Percentiles rank a stretch among this genome's conserved stretches.
These are phyloP conservation scores for Drosophila cardini DNA, from an alignment of 1,140 invertebrate genomes.

Conservation along the genomic window DNA sequence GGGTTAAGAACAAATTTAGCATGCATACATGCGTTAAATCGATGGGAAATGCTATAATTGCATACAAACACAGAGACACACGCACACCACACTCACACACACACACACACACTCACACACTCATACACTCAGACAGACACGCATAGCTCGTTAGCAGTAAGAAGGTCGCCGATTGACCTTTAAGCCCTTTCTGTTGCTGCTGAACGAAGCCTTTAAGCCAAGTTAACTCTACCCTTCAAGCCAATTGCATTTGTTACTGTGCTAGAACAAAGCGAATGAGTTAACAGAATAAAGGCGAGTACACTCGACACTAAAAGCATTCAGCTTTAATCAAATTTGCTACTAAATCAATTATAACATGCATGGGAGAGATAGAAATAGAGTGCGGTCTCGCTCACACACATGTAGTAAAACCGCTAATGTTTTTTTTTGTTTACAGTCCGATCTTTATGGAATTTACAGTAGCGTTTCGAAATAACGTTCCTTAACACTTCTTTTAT, in stretches of 20 bases:
- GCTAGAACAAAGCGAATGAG: conserved; percentile 61
- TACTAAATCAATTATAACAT: too few species aligned
- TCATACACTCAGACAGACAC: conserved; percentile 31
- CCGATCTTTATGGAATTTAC: too few species aligned
- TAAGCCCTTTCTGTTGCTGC: conserved; percentile 41
- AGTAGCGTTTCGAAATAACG: too few species aligned
- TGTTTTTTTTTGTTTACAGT: too few species aligned
- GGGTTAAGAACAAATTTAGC: conserved; percentile 29
- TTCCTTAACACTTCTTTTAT: too few species aligned
- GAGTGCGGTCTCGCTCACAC: too few species aligned
- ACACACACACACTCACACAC: conserved; percentile 32
- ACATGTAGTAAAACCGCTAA: too few species aligned
- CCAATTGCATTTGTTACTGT: conserved; percentile 17
- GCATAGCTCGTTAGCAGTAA: conserved; percentile 37
- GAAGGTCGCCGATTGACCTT: conserved; percentile 73
- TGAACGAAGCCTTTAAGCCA: conserved; percentile 27
- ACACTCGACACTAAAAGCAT: too few species aligned
- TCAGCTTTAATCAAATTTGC: too few species aligned
- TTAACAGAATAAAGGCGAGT: too few species aligned
- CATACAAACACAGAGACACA: conserved; percentile 49
- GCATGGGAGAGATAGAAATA: too few species aligned
- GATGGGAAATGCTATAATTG: conserved; percentile 76
- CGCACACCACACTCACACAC: background rate
- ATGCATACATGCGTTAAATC: conserved; percentile 71
- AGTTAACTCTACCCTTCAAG: background rate